Conservation (phyloP, 2,888 invertebrate species). For the Volucella inanis region DNA sequence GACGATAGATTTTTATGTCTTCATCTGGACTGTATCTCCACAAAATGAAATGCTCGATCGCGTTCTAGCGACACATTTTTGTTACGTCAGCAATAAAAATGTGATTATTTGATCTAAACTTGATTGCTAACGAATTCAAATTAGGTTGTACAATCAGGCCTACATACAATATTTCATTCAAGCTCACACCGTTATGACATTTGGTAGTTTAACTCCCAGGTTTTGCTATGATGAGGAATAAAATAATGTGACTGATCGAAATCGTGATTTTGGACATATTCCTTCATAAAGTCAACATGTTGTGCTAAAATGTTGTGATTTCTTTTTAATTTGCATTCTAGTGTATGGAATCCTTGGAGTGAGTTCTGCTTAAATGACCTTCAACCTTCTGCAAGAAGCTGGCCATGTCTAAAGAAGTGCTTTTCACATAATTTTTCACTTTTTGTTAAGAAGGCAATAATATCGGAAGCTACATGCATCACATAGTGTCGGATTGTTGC, state of each 20-base stretch:
- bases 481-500: background rate
- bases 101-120: too few relatives aligned
- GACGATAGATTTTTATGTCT: conserved; percentile 19
- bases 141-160: background rate
- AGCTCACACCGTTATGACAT: background rate
- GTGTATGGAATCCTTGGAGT: background rate
- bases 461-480: too few relatives aligned
- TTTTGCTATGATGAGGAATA: conserved; percentile 24
- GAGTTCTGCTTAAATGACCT: background rate
- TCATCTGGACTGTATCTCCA: conserved; percentile 18
- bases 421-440: too few relatives aligned
- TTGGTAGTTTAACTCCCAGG: conserved; percentile 9
- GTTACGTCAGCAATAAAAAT: too few relatives aligned
- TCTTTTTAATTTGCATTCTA: conserved; percentile 6
- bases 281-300: conserved; percentile 18
- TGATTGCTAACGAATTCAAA: too few relatives aligned
- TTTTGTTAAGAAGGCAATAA: too few relatives aligned
- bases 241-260: conserved; percentile 14
- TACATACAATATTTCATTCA: conserved; percentile 20
- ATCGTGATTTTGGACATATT: background rate
- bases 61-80: too few relatives aligned
- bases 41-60: conserved; percentile 9
- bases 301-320: background rate
- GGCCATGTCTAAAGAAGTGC: too few relatives aligned
- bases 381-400: background rate